Percentiles rank a stretch among this genome's conserved stretches.
phyloP scores from a whole-genome alignment of 1,140 invertebrate genomes.

The Pinna nobilis region DNA sequence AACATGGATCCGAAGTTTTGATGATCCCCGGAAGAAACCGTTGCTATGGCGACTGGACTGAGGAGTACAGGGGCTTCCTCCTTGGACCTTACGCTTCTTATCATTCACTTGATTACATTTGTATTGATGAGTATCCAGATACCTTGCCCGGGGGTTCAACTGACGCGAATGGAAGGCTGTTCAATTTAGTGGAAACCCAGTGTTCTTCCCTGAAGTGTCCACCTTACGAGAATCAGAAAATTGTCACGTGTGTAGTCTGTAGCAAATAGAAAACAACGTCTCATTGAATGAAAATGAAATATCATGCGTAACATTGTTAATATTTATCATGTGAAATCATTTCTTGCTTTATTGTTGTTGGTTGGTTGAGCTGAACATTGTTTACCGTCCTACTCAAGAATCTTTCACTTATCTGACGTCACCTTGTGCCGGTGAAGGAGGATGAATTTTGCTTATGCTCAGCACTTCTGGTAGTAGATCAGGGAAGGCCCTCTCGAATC shows the following conservation, averaged over 20 bases:
- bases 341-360: too few relatives aligned
- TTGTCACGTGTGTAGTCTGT: neutral
- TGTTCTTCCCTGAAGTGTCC: neutral
- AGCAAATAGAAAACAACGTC: neutral
- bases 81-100: constrained; percentile 31
- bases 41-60: constrained; percentile 47
- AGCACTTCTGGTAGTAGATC: too few relatives aligned
- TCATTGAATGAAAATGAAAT: too few relatives aligned
- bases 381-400: too few relatives aligned
- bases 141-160: neutral
- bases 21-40: constrained; percentile 55
- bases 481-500: too few relatives aligned
- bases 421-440: too few relatives aligned
- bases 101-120: neutral
- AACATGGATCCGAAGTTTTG: constrained; percentile 3
- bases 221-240: neutral
- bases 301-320: too few relatives aligned
- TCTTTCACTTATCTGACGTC: too few relatives aligned
- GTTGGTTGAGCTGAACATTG: too few relatives aligned
- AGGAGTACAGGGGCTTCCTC: constrained; percentile 53
- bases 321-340: too few relatives aligned
- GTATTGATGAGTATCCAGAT: neutral
- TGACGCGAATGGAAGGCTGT: neutral
- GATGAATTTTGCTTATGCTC: too few relatives aligned
- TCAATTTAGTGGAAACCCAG: neutral